Percentiles rank a stretch among this genome's conserved stretches.
Evolutionary conservation across 2,113 vertebrate genomes (phyloP).

Genomic region (Dicentrarchus labrax): DNA sequence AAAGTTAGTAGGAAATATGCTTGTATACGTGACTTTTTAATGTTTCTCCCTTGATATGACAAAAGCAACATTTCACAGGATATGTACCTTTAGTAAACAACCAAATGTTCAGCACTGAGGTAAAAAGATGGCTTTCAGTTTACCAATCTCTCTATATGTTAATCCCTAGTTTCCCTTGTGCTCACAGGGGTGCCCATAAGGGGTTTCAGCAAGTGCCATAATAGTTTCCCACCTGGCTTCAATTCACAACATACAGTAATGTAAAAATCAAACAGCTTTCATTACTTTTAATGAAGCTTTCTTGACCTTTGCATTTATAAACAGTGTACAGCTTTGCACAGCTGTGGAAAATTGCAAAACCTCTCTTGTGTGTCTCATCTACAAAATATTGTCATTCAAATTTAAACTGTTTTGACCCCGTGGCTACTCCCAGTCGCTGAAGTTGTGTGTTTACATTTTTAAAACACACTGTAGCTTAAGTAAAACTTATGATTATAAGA

Average conservation of each 20-base stretch:
- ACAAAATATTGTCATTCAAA: slow-evolving; percentile 2
- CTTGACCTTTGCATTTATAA: slow-evolving; percentile 2
- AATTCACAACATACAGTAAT: neutral
- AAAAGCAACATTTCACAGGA: neutral
- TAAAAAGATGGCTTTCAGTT: neutral
- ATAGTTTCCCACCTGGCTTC: no score
- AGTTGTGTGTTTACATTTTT: slow-evolving; percentile 8
- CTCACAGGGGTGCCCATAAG: no score
- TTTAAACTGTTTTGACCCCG: neutral
- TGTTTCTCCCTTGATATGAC: neutral
- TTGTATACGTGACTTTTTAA: neutral
- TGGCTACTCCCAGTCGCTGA: neutral
- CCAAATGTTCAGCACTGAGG: neutral
- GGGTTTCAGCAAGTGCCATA: no score
- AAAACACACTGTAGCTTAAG: neutral
- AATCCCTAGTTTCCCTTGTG: neutral
- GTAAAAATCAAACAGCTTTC: neutral
- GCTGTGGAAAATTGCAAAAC: neutral
- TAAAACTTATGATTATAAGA: slow-evolving; percentile 7
- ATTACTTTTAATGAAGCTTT: neutral
- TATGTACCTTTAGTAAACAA: neutral
- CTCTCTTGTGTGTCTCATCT: neutral
- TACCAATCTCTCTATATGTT: neutral
- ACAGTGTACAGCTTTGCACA: neutral
- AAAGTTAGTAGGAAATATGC: no score